phyloP scores from a whole-genome alignment of 2,797 vertebrate species.

The Paedocypris micromegethes region DNA sequence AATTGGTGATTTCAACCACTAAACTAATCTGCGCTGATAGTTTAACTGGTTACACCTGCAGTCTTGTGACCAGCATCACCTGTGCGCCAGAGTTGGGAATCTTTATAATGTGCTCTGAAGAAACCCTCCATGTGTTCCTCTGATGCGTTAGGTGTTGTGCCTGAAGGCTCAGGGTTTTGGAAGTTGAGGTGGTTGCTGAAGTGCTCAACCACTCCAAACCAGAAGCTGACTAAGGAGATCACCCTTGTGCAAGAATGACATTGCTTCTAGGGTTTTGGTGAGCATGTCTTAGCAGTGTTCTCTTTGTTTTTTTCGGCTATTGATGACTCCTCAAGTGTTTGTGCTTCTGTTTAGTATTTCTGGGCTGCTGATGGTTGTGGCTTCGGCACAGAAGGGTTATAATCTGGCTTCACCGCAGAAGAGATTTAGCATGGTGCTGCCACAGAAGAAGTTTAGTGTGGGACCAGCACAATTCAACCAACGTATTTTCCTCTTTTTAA shows the following conservation, averaged over 20 bases:
- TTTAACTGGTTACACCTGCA: slow-evolving; percentile 15
- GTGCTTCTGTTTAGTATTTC: slow-evolving; percentile 46
- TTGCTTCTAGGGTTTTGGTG: slow-evolving; percentile 46
- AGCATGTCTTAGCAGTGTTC: slow-evolving; percentile 10
- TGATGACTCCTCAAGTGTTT: fast-evolving
- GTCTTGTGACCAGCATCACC: slow-evolving; percentile 30
- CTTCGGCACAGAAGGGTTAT: slow-evolving; percentile 45
- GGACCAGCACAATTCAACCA: slow-evolving; percentile 34
- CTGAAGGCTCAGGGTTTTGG: neutral
- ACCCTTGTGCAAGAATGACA: slow-evolving; percentile 14
- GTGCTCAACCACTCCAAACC: neutral
- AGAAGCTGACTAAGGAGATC: neutral
- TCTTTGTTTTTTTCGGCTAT: neutral
- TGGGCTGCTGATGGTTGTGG: slow-evolving; percentile 55
- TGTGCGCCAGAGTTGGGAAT: slow-evolving; percentile 12
- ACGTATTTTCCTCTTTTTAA: slow-evolving; percentile 49
- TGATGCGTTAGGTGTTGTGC: neutral
- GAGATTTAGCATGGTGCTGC: slow-evolving; percentile 24
- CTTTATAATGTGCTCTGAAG: neutral
- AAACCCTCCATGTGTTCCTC: fast-evolving
- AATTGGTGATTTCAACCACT: neutral
- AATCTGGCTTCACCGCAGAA: slow-evolving; percentile 43
- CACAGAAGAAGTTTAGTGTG: slow-evolving; percentile 39
- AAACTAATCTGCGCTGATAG: neutral
- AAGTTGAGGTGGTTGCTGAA: neutral